These are phyloP conservation scores for Limanda limanda DNA, from an alignment of 2,113 vertebrate genomes.

Conservation along the genomic window DNA sequence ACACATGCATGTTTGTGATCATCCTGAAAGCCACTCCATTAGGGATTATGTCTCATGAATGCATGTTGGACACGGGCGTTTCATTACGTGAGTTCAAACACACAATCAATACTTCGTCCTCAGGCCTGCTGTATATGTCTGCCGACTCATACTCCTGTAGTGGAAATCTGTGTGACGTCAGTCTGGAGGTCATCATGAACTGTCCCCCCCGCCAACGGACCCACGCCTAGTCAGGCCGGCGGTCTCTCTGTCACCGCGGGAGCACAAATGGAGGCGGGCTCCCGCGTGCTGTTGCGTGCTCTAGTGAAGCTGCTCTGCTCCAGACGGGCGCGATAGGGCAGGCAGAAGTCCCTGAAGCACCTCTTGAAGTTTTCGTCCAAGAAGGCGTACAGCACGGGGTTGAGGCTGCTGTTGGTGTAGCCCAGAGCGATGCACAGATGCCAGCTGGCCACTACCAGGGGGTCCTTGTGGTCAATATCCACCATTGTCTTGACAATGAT, in stretches of 20 bases:
- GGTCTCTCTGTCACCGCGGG: constrained; percentile 74
- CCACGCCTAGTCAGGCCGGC: constrained; percentile 86
- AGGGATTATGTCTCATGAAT: not conserved
- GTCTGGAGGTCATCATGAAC: constrained; percentile 73
- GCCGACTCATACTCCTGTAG: constrained; percentile 61
- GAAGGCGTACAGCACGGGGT: constrained; percentile 95
- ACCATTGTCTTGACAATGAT: constrained; percentile 94
- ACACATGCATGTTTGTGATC: constrained; percentile 9
- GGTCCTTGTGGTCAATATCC: constrained; percentile 88
- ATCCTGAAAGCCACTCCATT: constrained; percentile 8
- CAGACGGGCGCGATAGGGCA: constrained; percentile 80
- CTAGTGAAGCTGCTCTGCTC: constrained; percentile 88
- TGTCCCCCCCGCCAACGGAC: constrained; percentile 41
- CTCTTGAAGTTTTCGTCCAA: constrained; percentile 98
- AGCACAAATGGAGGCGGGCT: constrained; percentile 86
- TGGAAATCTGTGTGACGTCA: constrained; percentile 67
- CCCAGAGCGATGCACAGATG: constrained; percentile 97
- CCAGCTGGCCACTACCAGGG: constrained; percentile 90
- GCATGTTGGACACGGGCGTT: not conserved
- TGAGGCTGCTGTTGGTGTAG: constrained; percentile 98
- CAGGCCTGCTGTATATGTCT: not conserved
- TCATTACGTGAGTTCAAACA: constrained; percentile 18
- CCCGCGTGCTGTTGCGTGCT: constrained; percentile 80
- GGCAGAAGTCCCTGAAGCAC: constrained; percentile 95
- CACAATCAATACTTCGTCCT: constrained; percentile 1